A percentile compares a stretch with the other conserved stretches of the same genome.
Evolutionary conservation across 2,113 vertebrate species (phyloP).

Genomic region (Thoracochromis brauschi): DNA sequence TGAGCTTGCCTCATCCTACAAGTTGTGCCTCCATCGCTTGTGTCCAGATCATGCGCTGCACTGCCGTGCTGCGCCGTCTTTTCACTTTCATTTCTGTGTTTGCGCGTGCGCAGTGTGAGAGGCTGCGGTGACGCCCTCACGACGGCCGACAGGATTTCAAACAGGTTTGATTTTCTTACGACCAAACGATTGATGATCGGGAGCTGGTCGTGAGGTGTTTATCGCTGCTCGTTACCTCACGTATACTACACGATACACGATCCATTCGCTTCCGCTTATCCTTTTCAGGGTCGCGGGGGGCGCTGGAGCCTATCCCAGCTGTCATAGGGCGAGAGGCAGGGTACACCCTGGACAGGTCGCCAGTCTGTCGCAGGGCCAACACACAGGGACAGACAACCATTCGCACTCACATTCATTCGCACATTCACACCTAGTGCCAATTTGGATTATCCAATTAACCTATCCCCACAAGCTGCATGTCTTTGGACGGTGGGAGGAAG

Average conservation of each 20-base stretch:
- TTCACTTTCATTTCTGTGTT: accelerated
- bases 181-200: accelerated
- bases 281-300: too few species aligned
- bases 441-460: too few species aligned
- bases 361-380: too few species aligned
- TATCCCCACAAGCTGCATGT: too few species aligned
- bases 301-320: too few species aligned
- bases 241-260: accelerated
- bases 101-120: background rate
- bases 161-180: accelerated
- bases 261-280: too few species aligned
- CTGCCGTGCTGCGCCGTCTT: accelerated
- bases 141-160: background rate
- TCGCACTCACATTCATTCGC: too few species aligned
- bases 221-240: background rate
- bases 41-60: background rate
- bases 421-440: too few species aligned
- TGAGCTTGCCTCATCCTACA: background rate
- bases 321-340: too few species aligned
- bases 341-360: too few species aligned
- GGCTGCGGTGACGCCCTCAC: background rate
- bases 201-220: background rate
- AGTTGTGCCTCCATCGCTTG: background rate
- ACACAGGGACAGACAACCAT: too few species aligned
- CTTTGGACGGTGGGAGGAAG: too few species aligned